phyloP scores from a whole-genome alignment of 2,888 invertebrate genomes.

The Apamea crenata region DNA sequence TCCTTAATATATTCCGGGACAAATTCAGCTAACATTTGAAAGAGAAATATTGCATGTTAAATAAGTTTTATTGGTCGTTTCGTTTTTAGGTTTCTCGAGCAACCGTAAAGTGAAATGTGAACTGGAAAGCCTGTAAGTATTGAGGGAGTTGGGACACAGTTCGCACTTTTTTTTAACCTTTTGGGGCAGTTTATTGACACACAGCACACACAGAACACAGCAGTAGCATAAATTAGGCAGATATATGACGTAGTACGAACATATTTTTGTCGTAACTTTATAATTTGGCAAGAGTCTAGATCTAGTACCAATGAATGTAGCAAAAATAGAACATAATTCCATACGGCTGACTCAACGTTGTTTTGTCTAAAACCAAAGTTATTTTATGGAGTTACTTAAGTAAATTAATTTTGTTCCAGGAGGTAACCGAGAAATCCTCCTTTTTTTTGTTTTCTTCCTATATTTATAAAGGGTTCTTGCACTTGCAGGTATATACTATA shows the following conservation, averaged over 20 bases:
- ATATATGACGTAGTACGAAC: constrained; percentile 77
- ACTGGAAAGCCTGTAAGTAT: neutral
- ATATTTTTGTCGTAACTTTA: constrained; percentile 87
- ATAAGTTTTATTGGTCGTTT: constrained; percentile 9
- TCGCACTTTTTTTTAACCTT: constrained; percentile 28
- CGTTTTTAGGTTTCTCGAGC: neutral
- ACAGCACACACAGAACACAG: constrained; percentile 59
- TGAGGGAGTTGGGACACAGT: constrained; percentile 2
- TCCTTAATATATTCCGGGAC: neutral
- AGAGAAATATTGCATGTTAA: constrained; percentile 1
- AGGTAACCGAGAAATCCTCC: constrained; percentile 7
- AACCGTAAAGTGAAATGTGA: neutral
- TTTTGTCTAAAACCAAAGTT: constrained; percentile 61
- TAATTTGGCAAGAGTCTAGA: constrained; percentile 86
- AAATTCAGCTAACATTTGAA: neutral
- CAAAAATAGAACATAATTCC: constrained; percentile 86
- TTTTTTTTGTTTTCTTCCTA: neutral
- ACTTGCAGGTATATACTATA: neutral
- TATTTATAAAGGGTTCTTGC: constrained; percentile 8
- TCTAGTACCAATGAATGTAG: constrained; percentile 80
- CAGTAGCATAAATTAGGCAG: constrained; percentile 65
- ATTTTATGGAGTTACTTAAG: constrained; percentile 21
- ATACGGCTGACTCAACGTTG: constrained; percentile 80
- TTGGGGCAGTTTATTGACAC: constrained; percentile 65
- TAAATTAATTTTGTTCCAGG: constrained; percentile 29